Evolutionary conservation across 2,888 invertebrate species (phyloP), one percentile per base, ranked within the genome.

Genomic region (Melanotus villosus): DNA sequence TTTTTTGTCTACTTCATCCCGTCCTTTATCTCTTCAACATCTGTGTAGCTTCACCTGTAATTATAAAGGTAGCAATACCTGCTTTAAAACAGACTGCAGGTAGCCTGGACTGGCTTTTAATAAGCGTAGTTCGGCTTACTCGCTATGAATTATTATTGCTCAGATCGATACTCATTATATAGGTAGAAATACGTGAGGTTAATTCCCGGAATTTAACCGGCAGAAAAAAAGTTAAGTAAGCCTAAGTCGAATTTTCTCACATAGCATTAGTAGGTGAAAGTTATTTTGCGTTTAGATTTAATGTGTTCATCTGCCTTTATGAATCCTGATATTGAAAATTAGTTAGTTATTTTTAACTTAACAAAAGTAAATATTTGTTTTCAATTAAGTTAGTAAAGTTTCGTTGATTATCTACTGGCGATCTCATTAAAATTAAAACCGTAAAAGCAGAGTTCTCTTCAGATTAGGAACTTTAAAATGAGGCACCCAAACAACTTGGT

Each of bases 91-190:
- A 18, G 54, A 32, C 34, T 14, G 12, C 34, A 19, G 54, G 54
- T 34, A 54, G 54, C 47, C 10, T 23, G 23, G 47, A 47, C 12
- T 47, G 23, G 26, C 38, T 57, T 41, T 23, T 57, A 57, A 57
- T 57, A 38, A 38, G 16, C 34, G 16, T 0, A 14, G 54, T 14
- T 41, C 57, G 10, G 26, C 23, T n/a, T 41, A 10, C 16, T n/a
- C 19, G 38, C 18, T 41, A 57, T 57, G 16, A 41, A 57, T 57
- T 57, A 57, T 57, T 57, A 57, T 32, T 50, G 2, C 54, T 36
- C 4, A 21, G 36, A 36, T 57, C 38, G 38, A 38, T 41, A 41
- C 38, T 57, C 41, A 57, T 57, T 57, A 57, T n/a, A n/a, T n/a
- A n/a, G n/a, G n/a, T 41, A 57, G 12, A 12, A 12, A 10, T 41